Evolutionary conservation across 2,113 vertebrate species (phyloP), one percentile per base, ranked within the genome.

Genomic region (Gnathonemus longibarbis): DNA sequence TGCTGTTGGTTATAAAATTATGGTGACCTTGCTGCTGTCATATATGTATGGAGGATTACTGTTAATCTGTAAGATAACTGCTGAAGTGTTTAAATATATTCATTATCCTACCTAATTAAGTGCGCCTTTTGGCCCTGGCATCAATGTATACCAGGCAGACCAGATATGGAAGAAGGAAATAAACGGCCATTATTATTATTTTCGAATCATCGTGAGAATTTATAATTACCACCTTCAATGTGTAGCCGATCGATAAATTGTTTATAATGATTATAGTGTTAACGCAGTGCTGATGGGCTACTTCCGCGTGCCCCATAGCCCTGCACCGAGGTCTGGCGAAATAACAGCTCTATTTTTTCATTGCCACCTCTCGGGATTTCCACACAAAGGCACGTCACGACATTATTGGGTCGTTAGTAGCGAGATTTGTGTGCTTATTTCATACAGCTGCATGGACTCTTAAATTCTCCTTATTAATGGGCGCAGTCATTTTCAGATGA

Each of bases 321-420:
- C 35, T 84, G 7, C 62, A 13, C 42, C 83, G 24, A 48, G 45
- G 6, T 48, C 21, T 24, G 42, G 8, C 83, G 10, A 31, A 31
- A 70, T 70, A 66, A 4, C 62, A 66, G 62, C n/a, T 42, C 17
- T 10, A 24, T n/a, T 48, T 84, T 24, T 48, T 84, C 83, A 48
- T 84, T 21, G 19, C 83, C 46, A 15, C 45, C 42, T 48, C 74
- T 80, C 45, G 39, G 83, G 39, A 84, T 84, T 24, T 48, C 45
- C 74, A 84, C 19, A 84, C 42, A 84, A 84, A 48, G 39, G 39
- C 83, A 84, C 83, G 83, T 80, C 74, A 80, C 74, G 74, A 39
- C 35, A n/a, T 46, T 24, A 24, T 84, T 42, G 39, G 80, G 39
- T 84, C 42, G 45, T 84, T 84, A 46, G 39, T 24, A 10, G 45